Conservation (phyloP, 2,797 vertebrate species). For the Takifugu rubripes region DNA sequence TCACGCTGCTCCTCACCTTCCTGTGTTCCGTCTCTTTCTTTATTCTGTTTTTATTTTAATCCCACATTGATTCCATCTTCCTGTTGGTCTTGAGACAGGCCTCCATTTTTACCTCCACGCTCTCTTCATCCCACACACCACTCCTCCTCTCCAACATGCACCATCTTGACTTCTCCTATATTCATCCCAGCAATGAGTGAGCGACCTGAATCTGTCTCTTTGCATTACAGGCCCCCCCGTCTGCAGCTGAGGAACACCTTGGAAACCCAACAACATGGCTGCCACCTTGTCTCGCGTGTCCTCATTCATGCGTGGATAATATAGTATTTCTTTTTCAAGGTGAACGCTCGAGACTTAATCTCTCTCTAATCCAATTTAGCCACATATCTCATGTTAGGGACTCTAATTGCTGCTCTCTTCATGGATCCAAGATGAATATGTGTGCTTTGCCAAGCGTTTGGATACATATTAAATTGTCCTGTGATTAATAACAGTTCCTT, state of each 20-base stretch:
- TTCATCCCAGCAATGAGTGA: constrained; percentile 60
- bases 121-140: constrained; percentile 30
- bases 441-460: too few species aligned
- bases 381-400: too few species aligned
- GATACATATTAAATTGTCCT: too few species aligned
- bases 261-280: constrained; percentile 48
- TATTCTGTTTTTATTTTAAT: constrained; percentile 18
- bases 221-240: constrained; percentile 68
- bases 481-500: too few species aligned
- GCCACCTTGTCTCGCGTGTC: constrained; percentile 38
- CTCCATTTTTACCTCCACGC: constrained; percentile 21
- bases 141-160: constrained; percentile 27
- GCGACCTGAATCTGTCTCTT: constrained; percentile 84
- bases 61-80: constrained; percentile 32
- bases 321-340: background rate
- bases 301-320: constrained; percentile 20
- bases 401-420: too few species aligned
- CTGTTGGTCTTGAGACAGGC: constrained; percentile 20
- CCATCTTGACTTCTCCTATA: constrained; percentile 54
- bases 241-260: constrained; percentile 56
- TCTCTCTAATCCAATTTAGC: too few species aligned
- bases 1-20: background rate
- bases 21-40: constrained; percentile 5
- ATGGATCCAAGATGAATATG: too few species aligned
- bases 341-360: too few species aligned